phyloP scores from a whole-genome alignment of 1,140 invertebrate species.

The Heliconius himera region DNA sequence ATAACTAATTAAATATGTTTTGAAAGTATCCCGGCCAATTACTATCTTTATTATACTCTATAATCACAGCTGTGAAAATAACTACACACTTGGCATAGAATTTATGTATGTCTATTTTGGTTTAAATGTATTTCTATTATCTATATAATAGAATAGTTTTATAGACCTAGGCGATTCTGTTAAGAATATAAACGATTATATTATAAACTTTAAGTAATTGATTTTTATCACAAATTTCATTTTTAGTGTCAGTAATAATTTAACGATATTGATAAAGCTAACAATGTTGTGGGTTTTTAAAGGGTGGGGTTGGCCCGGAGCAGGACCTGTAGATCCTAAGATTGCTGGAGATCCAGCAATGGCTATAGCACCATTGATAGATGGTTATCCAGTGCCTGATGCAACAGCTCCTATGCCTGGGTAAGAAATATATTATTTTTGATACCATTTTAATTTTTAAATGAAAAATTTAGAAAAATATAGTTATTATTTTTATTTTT shows the following conservation, averaged over 20 bases:
- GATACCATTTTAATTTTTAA: not conserved
- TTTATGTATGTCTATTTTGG: not conserved
- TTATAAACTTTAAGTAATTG: not conserved
- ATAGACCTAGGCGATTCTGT: not conserved
- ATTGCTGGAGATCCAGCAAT: conserved; percentile 54
- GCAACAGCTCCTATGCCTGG: conserved; percentile 56
- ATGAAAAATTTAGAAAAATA: not conserved
- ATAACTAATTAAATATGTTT: not conserved
- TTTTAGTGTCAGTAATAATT: not conserved
- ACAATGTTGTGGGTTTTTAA: not conserved
- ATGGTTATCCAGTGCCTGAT: conserved; percentile 61
- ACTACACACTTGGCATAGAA: not conserved
- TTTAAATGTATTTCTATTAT: not conserved
- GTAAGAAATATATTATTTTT: conserved; percentile 42
- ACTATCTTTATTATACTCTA: not conserved
- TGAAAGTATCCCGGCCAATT: not conserved
- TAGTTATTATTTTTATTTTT: not conserved
- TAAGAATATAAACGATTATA: not conserved
- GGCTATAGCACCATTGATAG: conserved; percentile 59
- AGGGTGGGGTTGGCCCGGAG: conserved; percentile 68
- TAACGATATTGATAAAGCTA: not conserved
- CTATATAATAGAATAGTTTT: not conserved
- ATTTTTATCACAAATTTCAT: not conserved
- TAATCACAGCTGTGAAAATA: not conserved
- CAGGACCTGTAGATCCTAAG: conserved; percentile 58